phyloP scores from a whole-genome alignment of 2,797 vertebrate species.

The Enteromius paludinosus region DNA sequence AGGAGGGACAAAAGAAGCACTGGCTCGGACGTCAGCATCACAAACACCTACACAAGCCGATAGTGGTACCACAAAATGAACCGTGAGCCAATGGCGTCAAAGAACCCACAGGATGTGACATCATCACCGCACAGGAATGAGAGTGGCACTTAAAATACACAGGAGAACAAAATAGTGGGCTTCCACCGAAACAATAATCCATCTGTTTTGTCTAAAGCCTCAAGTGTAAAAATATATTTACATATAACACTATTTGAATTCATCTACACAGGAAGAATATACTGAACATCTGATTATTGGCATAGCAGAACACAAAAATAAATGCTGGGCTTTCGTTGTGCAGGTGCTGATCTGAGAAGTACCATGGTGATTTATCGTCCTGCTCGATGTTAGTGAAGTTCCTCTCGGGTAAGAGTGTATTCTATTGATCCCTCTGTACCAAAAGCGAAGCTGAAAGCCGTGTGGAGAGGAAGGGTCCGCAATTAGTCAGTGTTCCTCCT shows the following conservation, averaged over 20 bases:
- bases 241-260: conserved; percentile 60
- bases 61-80: conserved; percentile 18
- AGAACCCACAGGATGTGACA: conserved; percentile 42
- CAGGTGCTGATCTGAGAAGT: conserved; percentile 38
- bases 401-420: neutral
- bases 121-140: conserved; percentile 41
- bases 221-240: conserved; percentile 62
- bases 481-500: neutral
- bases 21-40: conserved; percentile 32
- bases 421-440: conserved; percentile 17
- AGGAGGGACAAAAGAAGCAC: conserved; percentile 16
- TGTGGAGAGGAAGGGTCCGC: neutral
- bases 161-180: conserved; percentile 29
- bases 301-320: conserved; percentile 13
- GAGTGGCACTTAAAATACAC: conserved; percentile 35
- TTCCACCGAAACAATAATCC: conserved; percentile 26
- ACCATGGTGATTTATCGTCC: conserved; percentile 21
- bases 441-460: conserved; percentile 13
- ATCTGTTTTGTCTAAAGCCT: conserved; percentile 24
- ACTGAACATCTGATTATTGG: conserved; percentile 52
- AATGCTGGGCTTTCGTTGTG: conserved; percentile 38
- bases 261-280: conserved; percentile 51
- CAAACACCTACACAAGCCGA: conserved; percentile 5
- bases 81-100: neutral
- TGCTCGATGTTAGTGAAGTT: neutral